Evolutionary conservation across 2,888 invertebrate genomes (phyloP).

Genomic region (Furcula furcula): DNA sequence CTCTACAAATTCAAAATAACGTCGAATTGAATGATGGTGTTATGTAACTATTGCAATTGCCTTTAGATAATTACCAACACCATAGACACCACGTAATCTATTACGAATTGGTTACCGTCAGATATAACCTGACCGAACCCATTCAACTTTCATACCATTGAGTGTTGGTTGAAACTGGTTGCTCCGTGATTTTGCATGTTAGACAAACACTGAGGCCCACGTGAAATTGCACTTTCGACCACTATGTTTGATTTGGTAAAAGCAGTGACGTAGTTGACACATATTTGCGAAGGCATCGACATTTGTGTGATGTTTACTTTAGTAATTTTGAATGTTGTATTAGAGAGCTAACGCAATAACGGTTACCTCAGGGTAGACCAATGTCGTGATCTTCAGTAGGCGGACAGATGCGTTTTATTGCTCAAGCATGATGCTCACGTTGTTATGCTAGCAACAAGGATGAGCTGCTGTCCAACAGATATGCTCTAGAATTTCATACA

Average conservation of each 20-base stretch:
- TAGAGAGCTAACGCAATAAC: no score
- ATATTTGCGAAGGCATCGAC: conserved; percentile 16
- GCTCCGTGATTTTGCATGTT: conserved; percentile 34
- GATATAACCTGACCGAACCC: conserved; percentile 26
- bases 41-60: no score
- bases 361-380: no score
- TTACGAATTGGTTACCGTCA: conserved; percentile 29
- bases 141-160: conserved; percentile 36
- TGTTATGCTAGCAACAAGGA: no score
- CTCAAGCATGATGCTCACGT: no score
- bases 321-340: conserved; percentile 13
- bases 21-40: no score
- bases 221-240: conserved; percentile 39
- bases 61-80: no score
- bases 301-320: conserved; percentile 12
- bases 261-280: conserved; percentile 25
- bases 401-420: no score
- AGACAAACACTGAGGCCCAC: conserved; percentile 31
- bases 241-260: conserved; percentile 42
- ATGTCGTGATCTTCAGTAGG: no score
- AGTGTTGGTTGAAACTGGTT: conserved; percentile 27
- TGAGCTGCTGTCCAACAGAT: no score
- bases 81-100: conserved; percentile 20
- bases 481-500: no score
- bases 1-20: no score